Conservation (phyloP, 2,113 vertebrate species). For the Amblyornis subalaris region DNA sequence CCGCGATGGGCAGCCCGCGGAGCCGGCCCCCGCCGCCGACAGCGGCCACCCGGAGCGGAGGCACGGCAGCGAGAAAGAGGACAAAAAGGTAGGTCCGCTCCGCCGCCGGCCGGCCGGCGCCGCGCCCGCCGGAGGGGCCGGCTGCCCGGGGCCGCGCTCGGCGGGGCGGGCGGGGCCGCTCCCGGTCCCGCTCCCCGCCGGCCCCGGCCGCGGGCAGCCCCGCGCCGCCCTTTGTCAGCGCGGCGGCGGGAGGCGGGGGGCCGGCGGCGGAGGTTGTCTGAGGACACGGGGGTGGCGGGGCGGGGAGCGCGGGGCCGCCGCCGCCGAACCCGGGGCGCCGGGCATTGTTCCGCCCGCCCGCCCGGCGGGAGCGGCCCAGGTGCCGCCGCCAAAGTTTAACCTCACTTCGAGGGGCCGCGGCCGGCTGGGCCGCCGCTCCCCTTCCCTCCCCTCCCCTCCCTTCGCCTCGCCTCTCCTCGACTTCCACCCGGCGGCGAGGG, state of each 20-base stretch:
- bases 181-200: too few species aligned
- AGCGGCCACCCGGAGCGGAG: slow-evolving; percentile 68
- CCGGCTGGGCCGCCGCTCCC: background rate
- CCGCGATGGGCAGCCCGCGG: slow-evolving; percentile 72
- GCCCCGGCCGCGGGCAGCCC: too few species aligned
- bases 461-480: background rate
- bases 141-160: too few species aligned
- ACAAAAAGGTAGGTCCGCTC: slow-evolving; percentile 77
- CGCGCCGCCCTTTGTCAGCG: too few species aligned
- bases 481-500: background rate
- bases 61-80: slow-evolving; percentile 69
- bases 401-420: slow-evolving; percentile 11
- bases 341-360: background rate
- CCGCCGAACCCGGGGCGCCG: background rate
- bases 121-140: background rate
- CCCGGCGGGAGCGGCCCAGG: background rate
- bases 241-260: too few species aligned
- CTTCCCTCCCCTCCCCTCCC: background rate
- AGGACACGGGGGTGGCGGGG: too few species aligned
- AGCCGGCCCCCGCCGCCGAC: slow-evolving; percentile 64
- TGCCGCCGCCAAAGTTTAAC: slow-evolving; percentile 62
- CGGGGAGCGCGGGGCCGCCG: background rate
- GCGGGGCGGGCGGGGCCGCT: too few species aligned
- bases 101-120: background rate
- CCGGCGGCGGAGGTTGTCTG: too few species aligned